Percentiles rank a stretch among this genome's conserved stretches.
These are phyloP conservation scores for Ormyrus labotus DNA, from an alignment of 2,888 invertebrate species.

Conservation along the genomic window DNA sequence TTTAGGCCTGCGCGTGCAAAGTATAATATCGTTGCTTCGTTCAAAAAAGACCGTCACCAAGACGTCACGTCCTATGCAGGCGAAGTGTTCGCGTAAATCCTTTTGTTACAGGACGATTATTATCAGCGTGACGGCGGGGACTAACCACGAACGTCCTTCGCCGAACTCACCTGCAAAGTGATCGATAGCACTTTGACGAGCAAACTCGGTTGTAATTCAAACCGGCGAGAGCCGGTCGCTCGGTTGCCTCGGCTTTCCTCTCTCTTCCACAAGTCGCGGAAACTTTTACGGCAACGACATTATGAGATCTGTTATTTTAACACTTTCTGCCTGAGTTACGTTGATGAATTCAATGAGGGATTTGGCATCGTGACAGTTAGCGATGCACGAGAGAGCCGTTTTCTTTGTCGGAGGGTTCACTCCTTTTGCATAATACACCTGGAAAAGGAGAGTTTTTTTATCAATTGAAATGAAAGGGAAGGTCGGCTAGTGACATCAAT, in stretches of 20 bases:
- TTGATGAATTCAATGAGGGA: not conserved
- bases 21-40: not conserved
- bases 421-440: too few relatives aligned
- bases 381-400: too few relatives aligned
- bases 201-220: slow-evolving; percentile 26
- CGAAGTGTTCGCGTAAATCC: not conserved
- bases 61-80: not conserved
- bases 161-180: not conserved
- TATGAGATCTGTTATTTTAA: too few relatives aligned
- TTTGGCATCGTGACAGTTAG: too few relatives aligned
- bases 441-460: too few relatives aligned
- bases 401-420: too few relatives aligned
- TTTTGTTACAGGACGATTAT: slow-evolving; percentile 8
- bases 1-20: not conserved
- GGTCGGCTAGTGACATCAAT: too few relatives aligned
- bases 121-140: not conserved
- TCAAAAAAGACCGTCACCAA: not conserved
- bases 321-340: too few relatives aligned
- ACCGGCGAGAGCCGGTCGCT: not conserved
- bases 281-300: too few relatives aligned
- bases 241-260: too few relatives aligned
- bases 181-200: slow-evolving; percentile 40
- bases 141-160: slow-evolving; percentile 7
- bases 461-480: too few relatives aligned
- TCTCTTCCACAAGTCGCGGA: too few relatives aligned